A percentile compares a stretch with the other conserved stretches of the same genome.
These are phyloP conservation scores for Asbolus verrucosus DNA, from an alignment of 1,140 invertebrate species.

Conservation along the genomic window DNA sequence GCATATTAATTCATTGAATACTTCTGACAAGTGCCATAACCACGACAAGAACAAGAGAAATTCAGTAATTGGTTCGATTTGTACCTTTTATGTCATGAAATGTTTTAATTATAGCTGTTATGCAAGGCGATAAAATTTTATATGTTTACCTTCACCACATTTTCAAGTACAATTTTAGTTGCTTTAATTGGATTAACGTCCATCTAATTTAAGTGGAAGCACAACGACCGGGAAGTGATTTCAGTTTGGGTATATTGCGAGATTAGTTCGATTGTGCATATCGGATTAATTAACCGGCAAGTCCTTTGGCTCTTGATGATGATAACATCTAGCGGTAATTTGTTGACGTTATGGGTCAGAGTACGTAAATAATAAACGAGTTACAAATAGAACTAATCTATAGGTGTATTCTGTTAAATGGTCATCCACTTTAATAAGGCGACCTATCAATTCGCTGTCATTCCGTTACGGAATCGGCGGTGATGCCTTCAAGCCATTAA, in stretches of 20 bases:
- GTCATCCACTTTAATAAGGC: conserved; percentile 32
- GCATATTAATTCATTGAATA: conserved; percentile 7
- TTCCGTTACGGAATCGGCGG: conserved; percentile 31
- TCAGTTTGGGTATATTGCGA: conserved; percentile 6
- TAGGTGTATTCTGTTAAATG: conserved; percentile 17
- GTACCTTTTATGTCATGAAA: conserved; percentile 29
- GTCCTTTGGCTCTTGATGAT: conserved; percentile 21
- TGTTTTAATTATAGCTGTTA: conserved; percentile 28
- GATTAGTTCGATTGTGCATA: conserved; percentile 28
- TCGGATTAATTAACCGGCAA: conserved; percentile 26
- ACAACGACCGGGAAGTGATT: not conserved
- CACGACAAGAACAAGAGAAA: conserved; percentile 22
- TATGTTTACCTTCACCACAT: conserved; percentile 7
- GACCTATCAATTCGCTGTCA: conserved; percentile 29
- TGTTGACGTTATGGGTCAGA: conserved; percentile 21
- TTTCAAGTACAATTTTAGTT: conserved; percentile 25
- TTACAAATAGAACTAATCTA: conserved; percentile 29
- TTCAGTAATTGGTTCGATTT: conserved; percentile 32
- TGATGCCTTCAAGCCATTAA: conserved; percentile 13
- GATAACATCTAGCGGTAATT: conserved; percentile 35
- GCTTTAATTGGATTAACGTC: conserved; percentile 24
- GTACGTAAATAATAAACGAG: conserved; percentile 29
- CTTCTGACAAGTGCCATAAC: conserved; percentile 8
- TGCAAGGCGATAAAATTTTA: conserved; percentile 31
- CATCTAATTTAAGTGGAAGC: conserved; percentile 4